Conservation (phyloP, 1,140 invertebrate genomes). For the Cydia fagiglandana region DNA sequence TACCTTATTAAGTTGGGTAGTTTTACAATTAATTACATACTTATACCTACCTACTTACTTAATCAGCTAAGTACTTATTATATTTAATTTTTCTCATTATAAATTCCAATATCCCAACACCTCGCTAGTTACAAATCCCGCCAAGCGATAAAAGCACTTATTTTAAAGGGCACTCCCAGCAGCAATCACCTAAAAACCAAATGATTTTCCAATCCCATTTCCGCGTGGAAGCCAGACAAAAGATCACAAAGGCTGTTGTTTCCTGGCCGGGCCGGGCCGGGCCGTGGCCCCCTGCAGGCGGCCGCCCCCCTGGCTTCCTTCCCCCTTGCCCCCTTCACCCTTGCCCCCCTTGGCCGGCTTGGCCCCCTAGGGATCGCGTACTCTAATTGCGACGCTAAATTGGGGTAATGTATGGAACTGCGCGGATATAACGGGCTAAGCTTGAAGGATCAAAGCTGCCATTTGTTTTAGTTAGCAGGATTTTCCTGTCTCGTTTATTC, state of each 20-base stretch:
- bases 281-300: conserved; percentile 38
- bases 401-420: conserved; percentile 74
- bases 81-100: no score
- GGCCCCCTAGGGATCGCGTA: conserved; percentile 62
- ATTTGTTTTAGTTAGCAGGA: conserved; percentile 72
- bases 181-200: conserved; percentile 75
- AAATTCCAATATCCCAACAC: neutral
- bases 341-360: conserved; percentile 33
- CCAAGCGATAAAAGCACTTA: conserved; percentile 34
- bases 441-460: conserved; percentile 60
- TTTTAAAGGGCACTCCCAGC: conserved; percentile 29
- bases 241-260: conserved; percentile 55
- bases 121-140: neutral
- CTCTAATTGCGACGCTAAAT: conserved; percentile 75
- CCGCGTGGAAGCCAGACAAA: conserved; percentile 66
- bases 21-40: no score
- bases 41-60: no score
- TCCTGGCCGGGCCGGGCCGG: conserved; percentile 34
- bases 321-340: conserved; percentile 21
- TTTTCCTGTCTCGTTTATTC: conserved; percentile 45
- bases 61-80: no score
- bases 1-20: no score
- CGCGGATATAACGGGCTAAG: conserved; percentile 63
- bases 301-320: conserved; percentile 34
- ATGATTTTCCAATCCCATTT: conserved; percentile 77